Evolutionary conservation across 2,888 invertebrate species (phyloP).

Genomic region (Drosophila conformis): DNA sequence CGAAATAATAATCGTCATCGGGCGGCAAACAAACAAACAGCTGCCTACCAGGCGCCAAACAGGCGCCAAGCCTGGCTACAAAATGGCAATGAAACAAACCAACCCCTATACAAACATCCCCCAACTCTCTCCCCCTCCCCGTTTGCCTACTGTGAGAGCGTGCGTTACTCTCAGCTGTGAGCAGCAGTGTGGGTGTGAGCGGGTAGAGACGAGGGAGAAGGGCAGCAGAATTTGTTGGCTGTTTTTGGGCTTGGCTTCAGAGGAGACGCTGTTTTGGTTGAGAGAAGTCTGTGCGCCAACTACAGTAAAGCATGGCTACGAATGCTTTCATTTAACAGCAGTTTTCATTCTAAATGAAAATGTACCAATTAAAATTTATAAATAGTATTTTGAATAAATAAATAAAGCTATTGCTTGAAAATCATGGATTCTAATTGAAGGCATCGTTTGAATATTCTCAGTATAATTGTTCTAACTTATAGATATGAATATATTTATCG

Average conservation of each 20-base stretch:
- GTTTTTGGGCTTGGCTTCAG: conserved; percentile 23
- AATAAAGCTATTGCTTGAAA: not conserved
- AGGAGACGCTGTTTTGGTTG: conserved; percentile 32
- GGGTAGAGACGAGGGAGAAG: not conserved
- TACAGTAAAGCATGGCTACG: conserved; percentile 22
- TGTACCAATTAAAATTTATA: not conserved
- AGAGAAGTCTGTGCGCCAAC: conserved; percentile 53
- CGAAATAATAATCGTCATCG: conserved; percentile 60
- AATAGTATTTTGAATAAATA: not conserved
- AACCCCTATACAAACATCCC: not conserved
- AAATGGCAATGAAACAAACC: conserved; percentile 73
- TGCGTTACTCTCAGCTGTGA: conserved; percentile 65
- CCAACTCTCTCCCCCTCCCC: not conserved
- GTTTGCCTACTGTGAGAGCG: conserved; percentile 10
- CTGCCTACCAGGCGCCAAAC: conserved; percentile 77
- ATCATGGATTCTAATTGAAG: not conserved
- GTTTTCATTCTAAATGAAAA: not conserved
- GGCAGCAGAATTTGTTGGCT: conserved; percentile 1
- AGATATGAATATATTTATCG: not conserved
- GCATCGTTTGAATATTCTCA: not conserved
- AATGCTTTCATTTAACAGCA: not conserved
- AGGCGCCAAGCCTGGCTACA: conserved; percentile 51
- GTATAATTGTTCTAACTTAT: not conserved
- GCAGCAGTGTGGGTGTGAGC: conserved; percentile 20
- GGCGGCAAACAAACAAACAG: conserved; percentile 49